Base-by-base conservation (phyloP, 2,888 invertebrate genomes). In the Aquatica leii region DNA sequence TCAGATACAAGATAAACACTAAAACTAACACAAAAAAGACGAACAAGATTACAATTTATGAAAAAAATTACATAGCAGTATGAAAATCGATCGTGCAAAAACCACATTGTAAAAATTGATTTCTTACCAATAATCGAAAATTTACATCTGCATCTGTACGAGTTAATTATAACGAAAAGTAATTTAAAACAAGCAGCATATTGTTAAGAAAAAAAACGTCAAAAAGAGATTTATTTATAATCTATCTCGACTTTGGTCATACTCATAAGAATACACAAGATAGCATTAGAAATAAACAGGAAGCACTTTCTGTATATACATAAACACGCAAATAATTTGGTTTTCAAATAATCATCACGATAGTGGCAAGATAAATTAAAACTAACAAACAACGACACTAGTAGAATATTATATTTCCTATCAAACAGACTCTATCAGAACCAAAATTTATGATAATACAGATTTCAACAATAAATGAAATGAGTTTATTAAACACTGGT, bases 371-470 rank as follows among this genome's bases (percentile, higher is more conserved):
- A 46, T 46, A 46, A 46, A 24, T 24, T 24, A 24, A 24, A 24
- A 24, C 21, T 48, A 34, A 51, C 9, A 51, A 18, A 35, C 34
- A 51, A 34, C 31, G 12, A 49, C 46, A 58, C 48, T 61, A 68
- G 71, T 75, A 73, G 74, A 76, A 79, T 78, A 79, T 73, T 74
- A 71, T 79, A 78, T 77, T 79, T 78, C 73, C 77, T 78, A 77
- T 74, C 71, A 78, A 80, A 81, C 79, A 80, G 69, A 65, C 48
- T 55, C 54, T 53, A 54, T 46, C 18, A 50, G 40, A 43, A 59
- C 41, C 65, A 53, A 69, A 63, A 35, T 24, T 57, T 62, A 56
- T 59, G 18, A 51, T 52, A 43, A 51, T 62, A 58, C 69, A 60
- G 55, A 60, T 56, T 56, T 40, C 62, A 52, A 56, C 43, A 50